Conservation (phyloP, 2,888 invertebrate species). For the Anaspis maculata region DNA sequence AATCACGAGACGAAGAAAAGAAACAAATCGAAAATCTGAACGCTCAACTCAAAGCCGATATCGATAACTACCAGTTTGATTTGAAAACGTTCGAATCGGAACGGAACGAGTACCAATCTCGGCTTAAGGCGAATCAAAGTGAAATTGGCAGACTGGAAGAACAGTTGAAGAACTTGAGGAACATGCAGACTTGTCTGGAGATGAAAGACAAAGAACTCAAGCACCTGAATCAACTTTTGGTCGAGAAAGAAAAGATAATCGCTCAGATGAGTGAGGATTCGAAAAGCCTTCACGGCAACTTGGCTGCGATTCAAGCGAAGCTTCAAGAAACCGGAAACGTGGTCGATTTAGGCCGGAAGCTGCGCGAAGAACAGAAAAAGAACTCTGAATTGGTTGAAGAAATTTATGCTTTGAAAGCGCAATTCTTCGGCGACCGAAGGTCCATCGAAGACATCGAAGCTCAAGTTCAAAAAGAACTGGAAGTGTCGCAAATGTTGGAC, state of each 20-base stretch:
- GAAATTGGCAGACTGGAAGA: constrained; percentile 44
- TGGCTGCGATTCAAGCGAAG: constrained; percentile 45
- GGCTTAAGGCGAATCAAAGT: too few species aligned
- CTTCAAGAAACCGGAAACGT: constrained; percentile 44
- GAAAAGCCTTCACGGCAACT: constrained; percentile 47
- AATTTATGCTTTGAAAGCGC: constrained; percentile 29
- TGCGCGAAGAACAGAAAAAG: constrained; percentile 47
- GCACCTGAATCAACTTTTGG: constrained; percentile 49
- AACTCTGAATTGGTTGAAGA: constrained; percentile 37
- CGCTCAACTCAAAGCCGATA: background rate
- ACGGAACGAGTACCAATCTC: too few species aligned
- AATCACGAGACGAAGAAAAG: constrained; percentile 47
- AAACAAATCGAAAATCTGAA: constrained; percentile 33
- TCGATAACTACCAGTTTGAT: constrained; percentile 21
- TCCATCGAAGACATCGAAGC: constrained; percentile 49
- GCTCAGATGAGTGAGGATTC: constrained; percentile 52
- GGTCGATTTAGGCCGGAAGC: constrained; percentile 47
- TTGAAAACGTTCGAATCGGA: constrained; percentile 1
- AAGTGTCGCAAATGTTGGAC: constrained; percentile 53
- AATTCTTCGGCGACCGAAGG: constrained; percentile 36
- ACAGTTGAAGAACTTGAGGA: constrained; percentile 40
- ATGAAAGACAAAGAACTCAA: constrained; percentile 50
- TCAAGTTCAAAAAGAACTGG: constrained; percentile 50
- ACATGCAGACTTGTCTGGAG: too few species aligned
- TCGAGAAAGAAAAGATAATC: constrained; percentile 50